A percentile compares a stretch with the other conserved stretches of the same genome.
These are phyloP conservation scores for Pseudopipra pipra DNA, from an alignment of 2,113 vertebrate species.

Conservation along the genomic window DNA sequence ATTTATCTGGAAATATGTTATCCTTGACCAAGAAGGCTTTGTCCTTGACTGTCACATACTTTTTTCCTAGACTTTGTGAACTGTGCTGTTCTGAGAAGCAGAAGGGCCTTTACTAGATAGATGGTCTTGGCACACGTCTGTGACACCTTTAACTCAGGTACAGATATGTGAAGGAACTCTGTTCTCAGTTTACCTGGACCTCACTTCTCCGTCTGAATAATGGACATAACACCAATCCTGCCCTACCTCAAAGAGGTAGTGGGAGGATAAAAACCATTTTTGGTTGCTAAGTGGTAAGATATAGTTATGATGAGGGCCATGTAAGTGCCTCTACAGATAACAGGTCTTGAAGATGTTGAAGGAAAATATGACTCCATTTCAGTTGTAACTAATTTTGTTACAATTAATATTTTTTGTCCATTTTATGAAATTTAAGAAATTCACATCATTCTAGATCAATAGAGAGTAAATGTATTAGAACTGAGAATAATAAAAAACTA, in stretches of 20 bases:
- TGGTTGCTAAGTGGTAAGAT: background rate
- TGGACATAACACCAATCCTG: background rate
- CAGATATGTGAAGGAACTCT: background rate
- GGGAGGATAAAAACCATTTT: background rate
- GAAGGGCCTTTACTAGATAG: background rate
- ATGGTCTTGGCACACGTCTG: background rate
- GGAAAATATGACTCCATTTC: background rate
- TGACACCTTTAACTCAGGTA: background rate
- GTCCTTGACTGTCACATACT: background rate
- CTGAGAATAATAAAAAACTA: background rate
- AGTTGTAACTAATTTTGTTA: background rate
- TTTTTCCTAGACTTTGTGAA: background rate
- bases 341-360: background rate
- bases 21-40: background rate
- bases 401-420: background rate
- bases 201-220: conserved; percentile 17
- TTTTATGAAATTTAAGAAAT: background rate
- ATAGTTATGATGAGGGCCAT: background rate
- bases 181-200: background rate
- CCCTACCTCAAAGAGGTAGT: background rate
- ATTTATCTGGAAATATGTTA: background rate
- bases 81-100: background rate
- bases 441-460: background rate
- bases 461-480: background rate
- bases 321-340: background rate